Evolutionary conservation across 2,113 vertebrate genomes (phyloP).

Genomic region (Dermatemys mawii): DNA sequence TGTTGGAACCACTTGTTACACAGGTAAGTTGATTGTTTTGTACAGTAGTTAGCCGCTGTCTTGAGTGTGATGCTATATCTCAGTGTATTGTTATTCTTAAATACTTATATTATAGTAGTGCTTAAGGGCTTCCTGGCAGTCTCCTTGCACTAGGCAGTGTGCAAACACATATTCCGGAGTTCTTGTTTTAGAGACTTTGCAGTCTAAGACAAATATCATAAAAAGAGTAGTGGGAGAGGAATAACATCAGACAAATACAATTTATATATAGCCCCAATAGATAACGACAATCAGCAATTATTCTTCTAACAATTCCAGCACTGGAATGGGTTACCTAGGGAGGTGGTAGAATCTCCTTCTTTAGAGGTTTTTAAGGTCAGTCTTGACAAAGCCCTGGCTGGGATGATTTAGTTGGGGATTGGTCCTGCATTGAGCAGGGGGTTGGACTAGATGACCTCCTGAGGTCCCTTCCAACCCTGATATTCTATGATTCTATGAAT

Average conservation of each 20-base stretch:
- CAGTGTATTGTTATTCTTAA: not conserved
- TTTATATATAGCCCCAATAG: not conserved
- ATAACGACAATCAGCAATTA: not conserved
- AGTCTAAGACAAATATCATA: not conserved
- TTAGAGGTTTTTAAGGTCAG: too few species aligned
- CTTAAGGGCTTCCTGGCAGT: not conserved
- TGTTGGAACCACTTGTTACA: slow-evolving; percentile 95
- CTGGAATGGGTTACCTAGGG: too few species aligned
- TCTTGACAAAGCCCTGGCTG: too few species aligned
- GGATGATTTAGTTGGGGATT: too few species aligned
- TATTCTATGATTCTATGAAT: too few species aligned
- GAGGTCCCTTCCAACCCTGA: too few species aligned
- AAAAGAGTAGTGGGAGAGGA: not conserved
- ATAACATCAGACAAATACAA: not conserved
- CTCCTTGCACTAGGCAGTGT: not conserved
- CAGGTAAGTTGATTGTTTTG: slow-evolving; percentile 83
- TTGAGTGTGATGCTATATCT: not conserved
- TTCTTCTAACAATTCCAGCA: not conserved
- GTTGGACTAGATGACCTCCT: too few species aligned
- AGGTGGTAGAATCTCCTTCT: too few species aligned
- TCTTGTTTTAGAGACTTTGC: slow-evolving; percentile 42
- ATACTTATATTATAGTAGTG: not conserved
- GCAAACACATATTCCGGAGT: slow-evolving; percentile 15
- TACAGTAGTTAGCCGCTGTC: not conserved
- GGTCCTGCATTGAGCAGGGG: too few species aligned